Conservation (phyloP, 2,113 vertebrate species). For the Microcebus griseorufus region DNA sequence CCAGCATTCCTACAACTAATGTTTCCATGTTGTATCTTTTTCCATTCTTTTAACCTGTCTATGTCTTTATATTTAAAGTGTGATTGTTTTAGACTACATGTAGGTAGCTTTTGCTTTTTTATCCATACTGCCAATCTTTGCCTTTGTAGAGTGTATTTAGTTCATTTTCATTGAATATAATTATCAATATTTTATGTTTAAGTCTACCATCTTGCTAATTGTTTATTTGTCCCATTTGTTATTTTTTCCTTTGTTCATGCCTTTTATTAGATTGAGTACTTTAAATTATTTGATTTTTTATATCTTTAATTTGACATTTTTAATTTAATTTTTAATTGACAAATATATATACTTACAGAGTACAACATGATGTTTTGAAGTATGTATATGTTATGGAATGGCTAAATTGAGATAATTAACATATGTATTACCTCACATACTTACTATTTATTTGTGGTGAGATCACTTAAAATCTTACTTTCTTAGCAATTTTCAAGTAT, state of each 20-base stretch:
- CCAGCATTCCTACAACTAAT: background rate
- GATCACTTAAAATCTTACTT: background rate
- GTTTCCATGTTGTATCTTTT: background rate
- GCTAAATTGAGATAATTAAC: background rate
- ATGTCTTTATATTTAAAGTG: background rate
- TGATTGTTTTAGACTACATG: background rate
- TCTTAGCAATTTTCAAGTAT: background rate
- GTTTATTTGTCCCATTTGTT: constrained; percentile 17
- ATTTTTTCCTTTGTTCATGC: background rate
- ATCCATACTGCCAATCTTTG: background rate
- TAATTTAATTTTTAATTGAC: background rate
- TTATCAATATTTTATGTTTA: constrained; percentile 4
- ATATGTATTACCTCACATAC: background rate
- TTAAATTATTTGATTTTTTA: background rate
- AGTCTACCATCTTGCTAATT: background rate
- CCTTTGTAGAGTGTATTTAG: background rate
- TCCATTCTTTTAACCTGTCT: background rate
- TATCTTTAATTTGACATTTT: background rate
- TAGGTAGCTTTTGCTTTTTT: background rate
- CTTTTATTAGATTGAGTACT: background rate
- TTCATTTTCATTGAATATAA: constrained; percentile 19
- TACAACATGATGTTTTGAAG: background rate
- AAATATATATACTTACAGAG: background rate
- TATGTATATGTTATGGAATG: background rate
- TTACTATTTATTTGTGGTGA: background rate